Percentiles rank a stretch among this genome's conserved stretches.
These are phyloP conservation scores for Bos indicus DNA, from an alignment of 2,113 vertebrate species.

Conservation along the genomic window DNA sequence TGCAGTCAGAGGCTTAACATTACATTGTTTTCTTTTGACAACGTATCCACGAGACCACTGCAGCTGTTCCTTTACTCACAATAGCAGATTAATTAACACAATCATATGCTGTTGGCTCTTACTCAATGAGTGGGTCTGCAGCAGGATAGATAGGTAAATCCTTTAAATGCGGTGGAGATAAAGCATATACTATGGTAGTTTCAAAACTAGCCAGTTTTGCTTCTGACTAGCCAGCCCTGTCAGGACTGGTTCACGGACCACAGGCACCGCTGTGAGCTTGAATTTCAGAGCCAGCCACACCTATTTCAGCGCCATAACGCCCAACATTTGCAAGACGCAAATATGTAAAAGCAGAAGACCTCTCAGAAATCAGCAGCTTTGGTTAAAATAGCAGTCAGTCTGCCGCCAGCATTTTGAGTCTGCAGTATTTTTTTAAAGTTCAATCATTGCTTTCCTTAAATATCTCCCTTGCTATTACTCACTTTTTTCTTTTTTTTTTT, in stretches of 20 bases:
- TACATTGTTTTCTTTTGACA: constrained; percentile 99
- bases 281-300: constrained; percentile 81
- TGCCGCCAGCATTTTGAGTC: constrained; percentile 76
- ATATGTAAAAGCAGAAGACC: constrained; percentile 72
- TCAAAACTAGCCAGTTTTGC: constrained; percentile 88
- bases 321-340: constrained; percentile 75
- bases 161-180: constrained; percentile 95
- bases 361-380: constrained; percentile 78
- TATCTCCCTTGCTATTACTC: constrained; percentile 81
- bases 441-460: constrained; percentile 84
- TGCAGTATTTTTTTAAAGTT: constrained; percentile 82
- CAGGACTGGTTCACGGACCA: constrained; percentile 77
- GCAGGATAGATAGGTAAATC: constrained; percentile 99
- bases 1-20: constrained; percentile 98
- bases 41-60: constrained; percentile 96
- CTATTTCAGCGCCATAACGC: constrained; percentile 77
- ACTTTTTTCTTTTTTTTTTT: constrained; percentile 48
- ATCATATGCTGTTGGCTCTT: constrained; percentile 98
- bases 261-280: constrained; percentile 73
- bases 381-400: constrained; percentile 77
- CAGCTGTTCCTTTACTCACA: constrained; percentile 99
- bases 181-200: constrained; percentile 90
- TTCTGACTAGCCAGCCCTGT: constrained; percentile 90
- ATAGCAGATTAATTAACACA: constrained; percentile 99
- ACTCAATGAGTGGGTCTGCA: constrained; percentile 99